Base-by-base conservation (phyloP, 2,113 vertebrate species). In the Pogonocichla stellata region DNA sequence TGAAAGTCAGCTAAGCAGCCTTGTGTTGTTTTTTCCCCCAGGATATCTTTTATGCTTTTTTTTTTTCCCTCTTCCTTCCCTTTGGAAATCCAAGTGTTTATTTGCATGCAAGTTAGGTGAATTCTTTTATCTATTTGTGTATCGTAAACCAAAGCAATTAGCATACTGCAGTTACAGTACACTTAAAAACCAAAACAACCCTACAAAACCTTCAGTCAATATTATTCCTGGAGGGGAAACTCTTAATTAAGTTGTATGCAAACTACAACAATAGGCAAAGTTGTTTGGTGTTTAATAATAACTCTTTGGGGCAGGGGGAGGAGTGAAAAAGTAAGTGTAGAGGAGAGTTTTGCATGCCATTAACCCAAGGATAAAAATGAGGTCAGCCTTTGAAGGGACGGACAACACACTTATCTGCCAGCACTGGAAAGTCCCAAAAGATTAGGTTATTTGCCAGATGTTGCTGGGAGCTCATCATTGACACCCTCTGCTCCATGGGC, bases 91-190 rank as follows among this genome's bases (percentile, higher is more conserved):
- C 45, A 86, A 96, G 71, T 95, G 91, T 97, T 97, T 97, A 95
- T 97, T 96, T 97, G 90, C 92, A 88, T 96, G 88, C 72, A 96
- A 96, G 93, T 90, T 96, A 95, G 93, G 95, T 97, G 91, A 88
- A 95, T 97, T 90, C 92, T 97, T 96, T 97, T 96, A 97, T 97
- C 96, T 97, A 92, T 88, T 96, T 96, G 93, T 88, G 92, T 96
- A 96, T 96, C 10, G 0, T 97, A 97, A 97, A 97, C 91, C 75
- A 88, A 92, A 95, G 80, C 86, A 96, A 97, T 97, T 97, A 97
- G 95, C 90, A 96, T 97, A 92, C 88, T 87, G 94, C 86, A 91
- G 92, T 95, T 94, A 96, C 80, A 92, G 90, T 96, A 90, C 75
- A 77, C 75, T 94, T 92, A 72, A 89, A 83, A 80, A 88, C 48